Base-by-base conservation (phyloP, 2,113 vertebrate genomes). In the Rhynchomys soricoides region DNA sequence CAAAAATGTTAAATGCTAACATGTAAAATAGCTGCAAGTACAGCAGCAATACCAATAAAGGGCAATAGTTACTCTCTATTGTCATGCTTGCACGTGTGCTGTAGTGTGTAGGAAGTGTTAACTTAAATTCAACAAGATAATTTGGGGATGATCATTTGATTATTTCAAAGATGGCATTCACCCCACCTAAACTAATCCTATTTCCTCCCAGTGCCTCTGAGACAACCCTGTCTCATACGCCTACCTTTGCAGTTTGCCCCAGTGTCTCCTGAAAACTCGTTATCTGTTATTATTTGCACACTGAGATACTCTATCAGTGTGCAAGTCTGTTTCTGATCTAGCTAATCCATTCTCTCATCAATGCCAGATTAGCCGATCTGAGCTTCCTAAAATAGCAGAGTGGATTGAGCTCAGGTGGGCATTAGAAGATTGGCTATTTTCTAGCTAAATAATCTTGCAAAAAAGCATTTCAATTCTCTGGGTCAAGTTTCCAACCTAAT, bases 161-260 rank as follows among this genome's bases (percentile, higher is more conserved):
- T 92, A 86, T 87, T 97, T 97, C 86, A 91, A 79, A 87, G 75
- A 85, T 43, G n/a, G 16, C 52, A 57, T 55, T 86, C 3, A 71
- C 52, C 75, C 70, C 7, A 78, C 62, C 66, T 17, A 70, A 37
- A n/a, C 34, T 70, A 57, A 62, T 21, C 7, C 43, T 34, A 43
- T 52, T 52, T 82, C 17, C 78, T 55, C 22, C 68, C 55, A 17
- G 7, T 50, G n/a, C 66, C 64, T 85, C n/a, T 90, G 50, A 57
- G 50, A 79, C 11, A 78, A 81, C 34, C 89, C 90, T 91, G 62
- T 68, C 77, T n/a, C 59, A 50, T 8, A 78, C 29, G 91, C 77
- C 48, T 66, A 59, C 21, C 64, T 59, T 26, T 85, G 68, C 62
- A 59, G 9, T 48, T 40, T 43, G 50, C 57, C 79, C 52, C 64